Evolutionary conservation across 2,113 vertebrate species (phyloP).

Genomic region (Caloenas nicobarica): DNA sequence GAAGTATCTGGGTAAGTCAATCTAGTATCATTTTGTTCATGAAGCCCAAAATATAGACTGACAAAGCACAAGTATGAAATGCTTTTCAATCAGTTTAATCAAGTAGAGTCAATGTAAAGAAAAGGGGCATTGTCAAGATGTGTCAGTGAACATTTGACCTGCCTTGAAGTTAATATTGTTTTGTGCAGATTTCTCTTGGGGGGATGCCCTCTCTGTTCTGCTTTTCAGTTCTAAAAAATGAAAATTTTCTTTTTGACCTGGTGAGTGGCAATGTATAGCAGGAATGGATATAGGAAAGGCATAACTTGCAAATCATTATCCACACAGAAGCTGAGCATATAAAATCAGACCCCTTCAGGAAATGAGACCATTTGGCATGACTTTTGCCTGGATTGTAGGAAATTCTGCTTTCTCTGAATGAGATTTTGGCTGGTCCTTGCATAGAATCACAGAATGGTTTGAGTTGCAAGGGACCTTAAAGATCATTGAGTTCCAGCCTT

Average conservation of each 20-base stretch:
- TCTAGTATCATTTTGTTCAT: conserved; percentile 64
- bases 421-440: background rate
- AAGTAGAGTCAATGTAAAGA: conserved; percentile 64
- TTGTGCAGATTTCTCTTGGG: conserved; percentile 41
- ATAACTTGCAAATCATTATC: background rate
- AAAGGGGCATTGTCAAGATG: conserved; percentile 67
- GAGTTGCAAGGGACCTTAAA: no score
- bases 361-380: background rate
- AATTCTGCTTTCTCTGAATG: background rate
- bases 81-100: conserved; percentile 70
- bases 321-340: background rate
- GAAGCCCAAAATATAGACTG: conserved; percentile 59
- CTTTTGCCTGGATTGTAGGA: background rate
- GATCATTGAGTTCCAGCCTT: no score
- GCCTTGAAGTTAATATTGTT: conserved; percentile 52
- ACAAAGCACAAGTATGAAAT: conserved; percentile 69
- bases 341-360: background rate
- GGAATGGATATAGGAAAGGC: background rate
- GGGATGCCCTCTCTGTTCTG: background rate
- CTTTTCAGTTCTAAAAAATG: background rate
- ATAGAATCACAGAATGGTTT: no score
- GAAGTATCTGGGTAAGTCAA: conserved; percentile 69
- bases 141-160: conserved; percentile 69
- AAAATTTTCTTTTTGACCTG: background rate
- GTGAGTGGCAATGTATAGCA: background rate